Base-by-base conservation (phyloP, 30 jellyfish, hydroid and myxozoan species). In the Aurelia aurita complex sp. Pacific region DNA sequence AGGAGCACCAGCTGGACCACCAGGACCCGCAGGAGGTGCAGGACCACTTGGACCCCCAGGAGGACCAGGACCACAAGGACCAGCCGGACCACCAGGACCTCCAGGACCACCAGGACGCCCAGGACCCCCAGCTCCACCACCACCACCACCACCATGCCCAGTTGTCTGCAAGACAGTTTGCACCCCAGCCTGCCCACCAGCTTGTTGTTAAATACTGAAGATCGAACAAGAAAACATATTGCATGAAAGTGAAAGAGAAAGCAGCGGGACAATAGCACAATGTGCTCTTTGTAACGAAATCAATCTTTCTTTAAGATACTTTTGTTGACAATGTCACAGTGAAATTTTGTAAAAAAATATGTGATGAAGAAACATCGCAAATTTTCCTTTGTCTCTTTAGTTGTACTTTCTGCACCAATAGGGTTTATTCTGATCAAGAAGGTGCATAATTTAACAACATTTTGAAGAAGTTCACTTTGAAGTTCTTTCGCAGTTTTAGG, bases 121-220 rank as follows among this genome's bases (percentile, higher is more conserved):
- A 85, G 98, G 98, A 87, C 96, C 98, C 16, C 98, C 98, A 88
- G 98, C 97, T 67, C 97, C 98, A 72, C 97, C 98, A 72, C 99
- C 99, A 80, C 99, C 99, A 87, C 99, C 99, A 89, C 96, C 99
- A 74, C 98, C 98, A 81, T 95, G 99, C 91, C 99, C 99, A 85
- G 85, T 89, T n/a, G 92, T 90, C 96, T 95, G 99, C 81, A 83
- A 64, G 29, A 82, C 94, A 55, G 82, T 61, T 52, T 95, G 99
- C 66, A 76, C 80, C 51, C 97, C 97, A 80, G 74, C 96, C 29
- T 95, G 99, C 86, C 99, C 97, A 85, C 88, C 90, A 80, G 81
- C 88, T 40, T 95, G 99, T 86, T 95, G 99, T 73, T 88, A 97
- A 76, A 14, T 46, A 14, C 57, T 46, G 57, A 46, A 46, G 57